Evolutionary conservation across 2,888 invertebrate species (phyloP).

Genomic region (Caenorhabditis zanzibari): DNA sequence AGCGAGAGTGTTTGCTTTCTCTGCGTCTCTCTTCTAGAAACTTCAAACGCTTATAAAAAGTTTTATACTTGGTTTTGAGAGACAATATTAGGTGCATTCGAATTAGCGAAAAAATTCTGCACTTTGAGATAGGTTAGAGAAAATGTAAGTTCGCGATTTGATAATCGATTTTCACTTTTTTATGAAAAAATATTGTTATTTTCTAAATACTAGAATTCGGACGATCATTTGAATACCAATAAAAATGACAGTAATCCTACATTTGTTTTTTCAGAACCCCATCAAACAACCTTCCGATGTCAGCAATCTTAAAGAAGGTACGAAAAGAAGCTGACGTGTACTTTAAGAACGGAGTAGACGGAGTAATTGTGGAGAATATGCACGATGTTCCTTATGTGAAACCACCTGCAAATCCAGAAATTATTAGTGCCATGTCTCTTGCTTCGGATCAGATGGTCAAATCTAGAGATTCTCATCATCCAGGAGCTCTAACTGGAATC

Average conservation of each 20-base stretch:
- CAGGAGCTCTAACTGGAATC: conserved; percentile 84
- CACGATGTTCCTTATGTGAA: conserved; percentile 79
- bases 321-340: conserved; percentile 76
- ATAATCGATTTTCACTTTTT: too few species aligned
- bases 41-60: too few species aligned
- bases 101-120: too few species aligned
- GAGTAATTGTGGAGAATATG: conserved; percentile 82
- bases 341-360: conserved; percentile 73
- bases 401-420: conserved; percentile 69
- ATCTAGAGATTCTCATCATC: conserved; percentile 60
- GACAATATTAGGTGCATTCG: too few species aligned
- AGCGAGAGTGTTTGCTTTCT: too few species aligned
- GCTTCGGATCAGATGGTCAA: conserved; percentile 63
- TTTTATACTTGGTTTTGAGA: too few species aligned
- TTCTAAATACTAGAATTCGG: too few species aligned
- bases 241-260: background rate
- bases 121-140: too few species aligned
- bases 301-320: conserved; percentile 74
- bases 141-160: too few species aligned
- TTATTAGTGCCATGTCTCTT: conserved; percentile 69
- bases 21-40: too few species aligned
- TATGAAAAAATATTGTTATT: too few species aligned
- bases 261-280: conserved; percentile 73
- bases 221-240: background rate
- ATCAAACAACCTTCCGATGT: conserved; percentile 61